phyloP scores from a whole-genome alignment of 1,140 invertebrate genomes.

The Drosophila nebulosa region DNA sequence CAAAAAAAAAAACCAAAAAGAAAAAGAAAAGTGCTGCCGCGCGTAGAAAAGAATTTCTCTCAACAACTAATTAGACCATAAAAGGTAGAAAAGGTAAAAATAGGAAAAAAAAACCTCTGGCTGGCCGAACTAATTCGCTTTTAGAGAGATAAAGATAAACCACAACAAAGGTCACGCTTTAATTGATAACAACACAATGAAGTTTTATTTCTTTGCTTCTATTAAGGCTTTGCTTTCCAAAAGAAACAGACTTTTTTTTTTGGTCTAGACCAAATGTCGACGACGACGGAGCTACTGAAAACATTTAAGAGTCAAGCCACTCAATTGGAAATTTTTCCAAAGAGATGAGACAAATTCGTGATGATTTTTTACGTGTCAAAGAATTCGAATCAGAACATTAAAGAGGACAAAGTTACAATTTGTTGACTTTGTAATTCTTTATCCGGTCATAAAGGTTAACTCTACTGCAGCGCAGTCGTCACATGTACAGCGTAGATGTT shows the following conservation, averaged over 20 bases:
- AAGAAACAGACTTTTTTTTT: slow-evolving; percentile 12
- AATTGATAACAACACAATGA: slow-evolving; percentile 71
- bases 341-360: background rate
- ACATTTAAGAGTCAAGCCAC: slow-evolving; percentile 28
- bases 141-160: slow-evolving; percentile 55
- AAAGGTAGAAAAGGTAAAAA: slow-evolving; percentile 49
- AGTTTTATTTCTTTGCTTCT: slow-evolving; percentile 21
- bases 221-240: slow-evolving; percentile 19
- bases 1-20: background rate
- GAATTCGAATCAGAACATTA: no score
- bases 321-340: slow-evolving; percentile 65
- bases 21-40: background rate
- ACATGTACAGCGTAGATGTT: no score
- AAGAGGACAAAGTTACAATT: no score
- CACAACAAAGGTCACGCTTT: slow-evolving; percentile 78
- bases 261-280: slow-evolving; percentile 4
- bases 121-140: slow-evolving; percentile 65
- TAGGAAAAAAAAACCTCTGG: background rate
- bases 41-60: slow-evolving; percentile 49
- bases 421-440: no score
- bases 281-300: slow-evolving; percentile 34
- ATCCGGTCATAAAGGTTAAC: no score
- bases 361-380: background rate
- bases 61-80: slow-evolving; percentile 76
- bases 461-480: no score